A percentile compares a stretch with the other conserved stretches of the same genome.
These are phyloP conservation scores for Agrotis segetum DNA, from an alignment of 2,888 invertebrate species.

Conservation along the genomic window DNA sequence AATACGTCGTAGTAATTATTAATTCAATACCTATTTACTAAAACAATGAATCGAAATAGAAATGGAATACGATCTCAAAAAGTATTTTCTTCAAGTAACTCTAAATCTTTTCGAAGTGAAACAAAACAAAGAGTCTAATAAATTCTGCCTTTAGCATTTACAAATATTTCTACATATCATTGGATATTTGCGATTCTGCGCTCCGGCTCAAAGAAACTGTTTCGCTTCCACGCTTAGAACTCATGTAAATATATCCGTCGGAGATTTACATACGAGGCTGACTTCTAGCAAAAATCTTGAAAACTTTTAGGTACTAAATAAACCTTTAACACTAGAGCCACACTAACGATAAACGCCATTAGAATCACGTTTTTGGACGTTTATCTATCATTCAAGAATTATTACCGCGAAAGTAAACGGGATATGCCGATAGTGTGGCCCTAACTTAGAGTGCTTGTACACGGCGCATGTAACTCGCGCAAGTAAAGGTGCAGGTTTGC, in stretches of 20 bases:
- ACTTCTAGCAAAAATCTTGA: conserved; percentile 43
- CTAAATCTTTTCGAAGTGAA: conserved; percentile 25
- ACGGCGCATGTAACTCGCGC: no score
- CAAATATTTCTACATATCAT: conserved; percentile 50
- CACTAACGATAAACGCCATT: no score
- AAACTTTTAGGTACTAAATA: conserved; percentile 44
- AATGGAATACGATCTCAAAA: background rate
- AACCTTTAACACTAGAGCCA: no score
- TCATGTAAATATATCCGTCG: conserved; percentile 49
- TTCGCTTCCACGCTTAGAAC: conserved; percentile 41
- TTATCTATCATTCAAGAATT: no score
- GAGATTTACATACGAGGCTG: conserved; percentile 48
- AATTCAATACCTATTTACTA: background rate
- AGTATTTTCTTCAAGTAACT: conserved; percentile 24
- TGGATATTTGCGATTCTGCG: conserved; percentile 26
- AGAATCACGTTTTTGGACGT: no score
- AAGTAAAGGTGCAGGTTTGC: no score
- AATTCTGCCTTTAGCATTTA: conserved; percentile 58
- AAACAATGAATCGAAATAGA: conserved; percentile 2
- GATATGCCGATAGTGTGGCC: no score
- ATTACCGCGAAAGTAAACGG: no score
- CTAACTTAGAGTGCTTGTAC: no score
- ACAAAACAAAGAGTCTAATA: conserved; percentile 45
- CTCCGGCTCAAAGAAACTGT: conserved; percentile 46
- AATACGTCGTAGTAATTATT: no score